Conservation (phyloP, 2,888 invertebrate species). For the Dicyrtoma fusca region DNA sequence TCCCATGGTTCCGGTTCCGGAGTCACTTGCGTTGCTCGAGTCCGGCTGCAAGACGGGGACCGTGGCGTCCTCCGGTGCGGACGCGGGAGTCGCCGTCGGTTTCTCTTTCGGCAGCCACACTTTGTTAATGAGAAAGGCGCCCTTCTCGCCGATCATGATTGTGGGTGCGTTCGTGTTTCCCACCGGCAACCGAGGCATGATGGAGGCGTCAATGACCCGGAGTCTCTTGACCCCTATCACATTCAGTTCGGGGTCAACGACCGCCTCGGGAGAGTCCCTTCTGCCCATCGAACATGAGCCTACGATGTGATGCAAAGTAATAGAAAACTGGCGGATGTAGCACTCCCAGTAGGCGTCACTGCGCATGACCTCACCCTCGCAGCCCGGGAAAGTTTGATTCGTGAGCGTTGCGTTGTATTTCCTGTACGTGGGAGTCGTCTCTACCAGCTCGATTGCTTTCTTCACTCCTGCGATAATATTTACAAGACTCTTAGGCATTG, state of each 20-base stretch:
- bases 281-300: slow-evolving; percentile 72
- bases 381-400: slow-evolving; percentile 46
- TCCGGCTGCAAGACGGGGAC: no score
- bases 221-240: slow-evolving; percentile 46
- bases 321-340: slow-evolving; percentile 66
- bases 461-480: slow-evolving; percentile 34
- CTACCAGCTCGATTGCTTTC: slow-evolving; percentile 46
- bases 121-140: slow-evolving; percentile 8
- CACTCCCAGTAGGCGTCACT: slow-evolving; percentile 71
- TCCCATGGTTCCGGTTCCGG: no score
- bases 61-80: no score
- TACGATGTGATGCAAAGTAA: slow-evolving; percentile 72
- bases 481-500: background rate
- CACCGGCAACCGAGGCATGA: slow-evolving; percentile 34
- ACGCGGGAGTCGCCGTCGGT: background rate
- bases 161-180: slow-evolving; percentile 34
- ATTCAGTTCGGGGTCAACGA: slow-evolving; percentile 48
- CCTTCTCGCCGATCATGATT: slow-evolving; percentile 13
- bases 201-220: slow-evolving; percentile 45
- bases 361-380: slow-evolving; percentile 60
- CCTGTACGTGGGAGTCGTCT: slow-evolving; percentile 41
- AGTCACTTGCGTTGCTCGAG: no score
- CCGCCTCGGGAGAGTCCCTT: slow-evolving; percentile 59
- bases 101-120: background rate
- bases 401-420: slow-evolving; percentile 40